Conservation (phyloP, 2,888 invertebrate species). For the Escarpia spicata region DNA sequence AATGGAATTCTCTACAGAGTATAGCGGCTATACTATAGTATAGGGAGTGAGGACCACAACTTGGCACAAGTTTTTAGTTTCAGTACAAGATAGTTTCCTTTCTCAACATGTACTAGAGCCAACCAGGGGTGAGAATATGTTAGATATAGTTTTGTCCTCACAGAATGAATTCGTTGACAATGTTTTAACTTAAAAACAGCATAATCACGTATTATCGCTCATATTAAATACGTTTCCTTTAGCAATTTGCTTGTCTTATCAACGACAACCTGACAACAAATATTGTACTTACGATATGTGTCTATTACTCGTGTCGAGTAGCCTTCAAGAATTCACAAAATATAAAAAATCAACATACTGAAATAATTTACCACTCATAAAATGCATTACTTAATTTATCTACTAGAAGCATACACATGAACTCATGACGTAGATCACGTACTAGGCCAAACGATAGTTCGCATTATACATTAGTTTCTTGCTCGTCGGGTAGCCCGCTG, state of each 20-base stretch:
- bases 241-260: not conserved
- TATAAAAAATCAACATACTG: not conserved
- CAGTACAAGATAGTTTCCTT: too few species aligned
- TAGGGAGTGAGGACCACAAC: too few species aligned
- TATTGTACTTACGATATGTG: not conserved
- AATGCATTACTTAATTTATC: not conserved
- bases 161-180: not conserved
- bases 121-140: too few species aligned
- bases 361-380: not conserved
- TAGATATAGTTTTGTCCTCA: too few species aligned
- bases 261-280: not conserved
- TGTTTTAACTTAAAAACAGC: not conserved
- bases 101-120: too few species aligned
- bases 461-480: not conserved
- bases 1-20: too few species aligned
- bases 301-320: not conserved
- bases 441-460: not conserved
- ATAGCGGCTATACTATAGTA: too few species aligned
- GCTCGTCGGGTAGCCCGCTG: not conserved
- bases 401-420: not conserved
- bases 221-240: not conserved
- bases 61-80: too few species aligned
- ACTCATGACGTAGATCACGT: not conserved
- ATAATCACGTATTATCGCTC: not conserved
- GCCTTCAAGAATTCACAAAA: not conserved